phyloP scores from a whole-genome alignment of 2,113 vertebrate species.

The Ammodytes dubius region DNA sequence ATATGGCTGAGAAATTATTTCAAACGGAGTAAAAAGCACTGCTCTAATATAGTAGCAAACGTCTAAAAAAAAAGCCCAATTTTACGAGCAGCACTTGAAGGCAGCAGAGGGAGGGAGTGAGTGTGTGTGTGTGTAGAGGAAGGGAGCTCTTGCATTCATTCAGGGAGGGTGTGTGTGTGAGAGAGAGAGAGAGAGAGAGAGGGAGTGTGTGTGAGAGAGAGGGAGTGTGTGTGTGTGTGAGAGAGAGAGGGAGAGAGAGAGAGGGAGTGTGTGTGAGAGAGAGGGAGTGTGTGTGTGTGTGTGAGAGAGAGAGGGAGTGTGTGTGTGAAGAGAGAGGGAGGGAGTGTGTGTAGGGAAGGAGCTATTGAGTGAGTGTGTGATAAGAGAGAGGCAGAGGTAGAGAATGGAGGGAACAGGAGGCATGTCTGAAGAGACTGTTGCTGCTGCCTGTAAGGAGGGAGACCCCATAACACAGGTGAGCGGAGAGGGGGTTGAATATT shows the following conservation, averaged over 20 bases:
- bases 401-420: conserved; percentile 40
- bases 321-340: neutral
- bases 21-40: no score
- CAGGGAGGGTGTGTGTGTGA: no score
- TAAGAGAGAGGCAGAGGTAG: no score
- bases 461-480: conserved; percentile 55
- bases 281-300: neutral
- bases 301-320: neutral
- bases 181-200: no score
- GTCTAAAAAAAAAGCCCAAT: neutral
- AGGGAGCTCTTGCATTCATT: no score
- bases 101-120: conserved; percentile 17
- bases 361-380: no score
- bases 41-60: no score
- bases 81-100: conserved; percentile 31
- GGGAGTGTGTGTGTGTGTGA: neutral
- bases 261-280: neutral
- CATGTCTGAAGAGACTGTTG: conserved; percentile 31
- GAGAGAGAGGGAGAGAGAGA: no score
- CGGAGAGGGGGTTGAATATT: neutral
- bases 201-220: neutral
- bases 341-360: neutral
- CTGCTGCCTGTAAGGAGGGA: conserved; percentile 52
- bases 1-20: no score
- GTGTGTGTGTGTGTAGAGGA: no score